These are phyloP conservation scores for Brachirus orientalis DNA, from an alignment of 2,113 vertebrate genomes.

Conservation along the genomic window DNA sequence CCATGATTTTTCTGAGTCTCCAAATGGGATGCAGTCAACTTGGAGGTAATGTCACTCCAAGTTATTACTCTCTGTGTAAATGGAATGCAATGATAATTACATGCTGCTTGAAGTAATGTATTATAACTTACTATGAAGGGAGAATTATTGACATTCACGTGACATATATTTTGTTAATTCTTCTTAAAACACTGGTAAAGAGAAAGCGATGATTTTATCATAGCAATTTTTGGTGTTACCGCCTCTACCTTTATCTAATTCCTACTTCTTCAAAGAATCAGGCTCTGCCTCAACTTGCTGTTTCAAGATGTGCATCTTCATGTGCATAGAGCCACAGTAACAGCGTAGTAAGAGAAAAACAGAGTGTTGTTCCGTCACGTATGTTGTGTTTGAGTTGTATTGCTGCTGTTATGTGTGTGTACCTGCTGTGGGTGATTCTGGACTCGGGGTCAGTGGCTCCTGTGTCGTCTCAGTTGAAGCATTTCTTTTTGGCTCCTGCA, in stretches of 20 bases:
- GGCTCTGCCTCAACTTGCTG: neutral
- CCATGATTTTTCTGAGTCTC: too few species aligned
- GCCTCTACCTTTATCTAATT: neutral
- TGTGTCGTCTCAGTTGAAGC: slow-evolving; percentile 69
- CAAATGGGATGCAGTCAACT: too few species aligned
- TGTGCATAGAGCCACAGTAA: neutral
- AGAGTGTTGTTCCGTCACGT: neutral
- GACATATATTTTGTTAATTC: too few species aligned
- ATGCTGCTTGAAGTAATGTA: too few species aligned
- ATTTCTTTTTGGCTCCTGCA: slow-evolving; percentile 79
- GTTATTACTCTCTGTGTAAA: too few species aligned
- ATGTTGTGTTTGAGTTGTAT: slow-evolving; percentile 1
- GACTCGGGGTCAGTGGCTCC: slow-evolving; percentile 67
- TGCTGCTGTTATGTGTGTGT: neutral
- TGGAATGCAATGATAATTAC: too few species aligned
- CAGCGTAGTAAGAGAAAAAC: neutral
- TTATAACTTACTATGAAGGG: neutral
- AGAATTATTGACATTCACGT: neutral
- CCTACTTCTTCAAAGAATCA: neutral
- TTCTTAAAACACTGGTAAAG: too few species aligned
- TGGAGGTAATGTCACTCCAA: too few species aligned
- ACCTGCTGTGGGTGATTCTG: slow-evolving; percentile 76
- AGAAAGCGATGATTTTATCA: neutral
- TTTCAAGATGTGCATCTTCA: too few species aligned
- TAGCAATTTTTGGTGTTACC: too few species aligned